phyloP scores from a whole-genome alignment of 2,888 invertebrate species.

The Clostera curtula region DNA sequence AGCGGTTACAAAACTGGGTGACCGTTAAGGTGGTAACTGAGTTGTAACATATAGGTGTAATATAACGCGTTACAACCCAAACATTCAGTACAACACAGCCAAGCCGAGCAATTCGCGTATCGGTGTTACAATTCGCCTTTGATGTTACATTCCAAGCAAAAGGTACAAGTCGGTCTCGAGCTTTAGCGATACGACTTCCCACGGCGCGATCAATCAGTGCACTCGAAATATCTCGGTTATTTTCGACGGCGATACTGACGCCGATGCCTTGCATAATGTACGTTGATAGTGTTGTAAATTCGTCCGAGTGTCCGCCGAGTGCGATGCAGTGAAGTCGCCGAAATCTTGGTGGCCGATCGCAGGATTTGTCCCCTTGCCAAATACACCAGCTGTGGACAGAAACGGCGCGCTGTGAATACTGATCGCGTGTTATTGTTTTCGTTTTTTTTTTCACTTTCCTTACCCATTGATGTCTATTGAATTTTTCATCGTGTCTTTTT shows the following conservation, averaged over 20 bases:
- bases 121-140: too few species aligned
- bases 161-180: too few species aligned
- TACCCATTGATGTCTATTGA: constrained; percentile 54
- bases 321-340: constrained; percentile 27
- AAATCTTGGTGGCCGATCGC: constrained; percentile 29
- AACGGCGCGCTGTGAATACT: constrained; percentile 58
- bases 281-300: constrained; percentile 43
- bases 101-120: too few species aligned
- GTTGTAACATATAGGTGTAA: too few species aligned
- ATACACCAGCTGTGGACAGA: constrained; percentile 63
- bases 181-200: constrained; percentile 36
- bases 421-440: constrained; percentile 62
- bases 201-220: constrained; percentile 36
- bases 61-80: too few species aligned
- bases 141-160: too few species aligned
- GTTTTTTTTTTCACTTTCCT: constrained; percentile 62
- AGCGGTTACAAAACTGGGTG: constrained; percentile 33
- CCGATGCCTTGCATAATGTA: constrained; percentile 47
- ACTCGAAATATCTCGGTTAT: constrained; percentile 43
- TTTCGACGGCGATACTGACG: constrained; percentile 30
- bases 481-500: constrained; percentile 59
- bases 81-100: too few species aligned
- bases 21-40: too few species aligned
- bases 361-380: constrained; percentile 61
- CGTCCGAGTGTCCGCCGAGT: constrained; percentile 30